Conservation (phyloP, 2,888 invertebrate species). For the Amblyjoppa fuscipennis region DNA sequence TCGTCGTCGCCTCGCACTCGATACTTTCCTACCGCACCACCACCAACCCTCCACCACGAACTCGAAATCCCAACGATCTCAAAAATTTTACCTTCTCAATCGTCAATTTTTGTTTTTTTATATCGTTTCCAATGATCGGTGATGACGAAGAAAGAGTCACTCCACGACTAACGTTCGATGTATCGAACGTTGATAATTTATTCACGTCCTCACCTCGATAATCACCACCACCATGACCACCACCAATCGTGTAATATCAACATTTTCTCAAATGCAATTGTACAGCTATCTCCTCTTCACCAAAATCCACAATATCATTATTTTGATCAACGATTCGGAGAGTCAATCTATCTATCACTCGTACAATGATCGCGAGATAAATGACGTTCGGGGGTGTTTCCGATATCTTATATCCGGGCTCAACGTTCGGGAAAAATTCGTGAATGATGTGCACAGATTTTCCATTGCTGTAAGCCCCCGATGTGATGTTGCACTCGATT, state of each 20-base stretch:
- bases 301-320: conserved; percentile 65
- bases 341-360: conserved; percentile 63
- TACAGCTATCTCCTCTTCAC: conserved; percentile 68
- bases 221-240: conserved; percentile 48
- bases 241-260: conserved; percentile 60
- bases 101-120: conserved; percentile 27
- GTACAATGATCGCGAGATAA: conserved; percentile 64
- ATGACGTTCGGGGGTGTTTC: conserved; percentile 74
- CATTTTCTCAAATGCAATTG: conserved; percentile 65
- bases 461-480: neutral
- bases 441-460: conserved; percentile 3
- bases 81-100: conserved; percentile 52
- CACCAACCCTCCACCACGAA: neutral
- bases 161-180: neutral
- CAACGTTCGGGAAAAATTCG: conserved; percentile 12
- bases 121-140: too few species aligned
- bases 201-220: conserved; percentile 36
- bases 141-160: neutral
- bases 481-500: neutral
- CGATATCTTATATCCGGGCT: conserved; percentile 78
- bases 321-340: conserved; percentile 69
- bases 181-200: conserved; percentile 25
- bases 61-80: conserved; percentile 58
- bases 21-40: too few species aligned
- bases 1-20: too few species aligned